Evolutionary conservation across 92 coral and sea anemone species (phyloP).

Genomic region (Ricordea florida): DNA sequence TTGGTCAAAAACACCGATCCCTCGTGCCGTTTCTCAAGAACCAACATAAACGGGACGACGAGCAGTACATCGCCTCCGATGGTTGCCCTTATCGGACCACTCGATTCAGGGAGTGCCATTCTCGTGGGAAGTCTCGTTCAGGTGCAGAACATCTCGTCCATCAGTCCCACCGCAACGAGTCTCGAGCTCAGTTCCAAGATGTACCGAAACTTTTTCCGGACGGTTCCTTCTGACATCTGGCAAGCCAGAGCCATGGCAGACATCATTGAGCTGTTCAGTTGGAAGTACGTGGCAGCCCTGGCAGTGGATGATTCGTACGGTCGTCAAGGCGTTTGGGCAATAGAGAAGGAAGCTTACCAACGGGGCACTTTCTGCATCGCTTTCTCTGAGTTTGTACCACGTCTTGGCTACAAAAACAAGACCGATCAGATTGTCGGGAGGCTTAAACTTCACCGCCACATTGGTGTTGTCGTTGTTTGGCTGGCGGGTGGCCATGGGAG

Average conservation of each 20-base stretch:
- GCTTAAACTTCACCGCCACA: slow-evolving; percentile 52
- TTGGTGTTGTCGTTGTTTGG: slow-evolving; percentile 71
- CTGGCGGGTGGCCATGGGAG: slow-evolving; percentile 59
- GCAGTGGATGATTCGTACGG: slow-evolving; percentile 81
- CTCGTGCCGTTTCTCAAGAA: neutral
- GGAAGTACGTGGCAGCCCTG: slow-evolving; percentile 76
- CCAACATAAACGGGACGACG: neutral
- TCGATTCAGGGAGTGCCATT: slow-evolving; percentile 68
- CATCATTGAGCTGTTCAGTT: slow-evolving; percentile 69
- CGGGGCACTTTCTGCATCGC: slow-evolving; percentile 73
- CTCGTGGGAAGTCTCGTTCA: slow-evolving; percentile 68
- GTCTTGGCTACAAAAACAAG: slow-evolving; percentile 60
- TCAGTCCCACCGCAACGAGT: slow-evolving; percentile 69
- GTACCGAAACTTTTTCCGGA: slow-evolving; percentile 65
- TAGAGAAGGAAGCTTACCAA: slow-evolving; percentile 66
- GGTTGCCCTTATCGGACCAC: slow-evolving; percentile 66
- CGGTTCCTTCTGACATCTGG: slow-evolving; percentile 71
- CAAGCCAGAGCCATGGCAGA: slow-evolving; percentile 86
- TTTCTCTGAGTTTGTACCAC: slow-evolving; percentile 63
- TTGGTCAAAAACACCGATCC: slow-evolving; percentile 30
- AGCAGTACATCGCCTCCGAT: slow-evolving; percentile 43
- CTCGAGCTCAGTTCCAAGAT: slow-evolving; percentile 69
- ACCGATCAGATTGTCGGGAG: slow-evolving; percentile 50
- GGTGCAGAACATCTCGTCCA: slow-evolving; percentile 56
- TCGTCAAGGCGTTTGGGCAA: slow-evolving; percentile 70